These are phyloP conservation scores for Eustalomyia histrio DNA, from an alignment of 2,888 invertebrate genomes.

Conservation along the genomic window DNA sequence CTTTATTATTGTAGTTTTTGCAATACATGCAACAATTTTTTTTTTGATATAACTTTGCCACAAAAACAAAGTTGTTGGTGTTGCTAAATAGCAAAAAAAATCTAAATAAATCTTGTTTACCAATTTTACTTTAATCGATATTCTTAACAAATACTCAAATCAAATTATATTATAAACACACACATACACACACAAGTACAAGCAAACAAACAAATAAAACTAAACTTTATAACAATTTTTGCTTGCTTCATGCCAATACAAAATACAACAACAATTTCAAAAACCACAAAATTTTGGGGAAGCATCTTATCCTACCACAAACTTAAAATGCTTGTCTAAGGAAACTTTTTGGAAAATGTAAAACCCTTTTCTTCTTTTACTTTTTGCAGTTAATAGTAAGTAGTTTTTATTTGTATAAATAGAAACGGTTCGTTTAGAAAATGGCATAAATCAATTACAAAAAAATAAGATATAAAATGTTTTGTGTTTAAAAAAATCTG, in stretches of 20 bases:
- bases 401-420: too few species aligned
- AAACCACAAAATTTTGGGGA: conserved; percentile 7
- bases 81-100: neutral
- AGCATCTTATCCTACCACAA: conserved; percentile 35
- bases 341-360: conserved; percentile 2
- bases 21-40: conserved; percentile 42
- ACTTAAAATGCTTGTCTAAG: conserved; percentile 37
- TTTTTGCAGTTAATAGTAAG: neutral
- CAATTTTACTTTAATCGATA: conserved; percentile 48
- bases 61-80: conserved; percentile 26
- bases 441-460: too few species aligned
- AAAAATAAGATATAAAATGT: too few species aligned
- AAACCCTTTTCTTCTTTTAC: conserved; percentile 29
- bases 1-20: conserved; percentile 11
- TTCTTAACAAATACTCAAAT: conserved; percentile 56
- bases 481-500: too few species aligned
- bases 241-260: conserved; percentile 28
- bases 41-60: neutral
- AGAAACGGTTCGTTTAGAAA: too few species aligned
- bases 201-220: conserved; percentile 19
- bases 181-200: conserved; percentile 1
- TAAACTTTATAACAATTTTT: conserved; percentile 27
- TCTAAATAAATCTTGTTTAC: conserved; percentile 12
- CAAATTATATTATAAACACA: conserved; percentile 41
- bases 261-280: conserved; percentile 10